A percentile compares a stretch with the other conserved stretches of the same genome.
Evolutionary conservation across 30 jellyfish, hydroid and myxozoan genomes (phyloP).

Genomic region (Aurelia sp.): DNA sequence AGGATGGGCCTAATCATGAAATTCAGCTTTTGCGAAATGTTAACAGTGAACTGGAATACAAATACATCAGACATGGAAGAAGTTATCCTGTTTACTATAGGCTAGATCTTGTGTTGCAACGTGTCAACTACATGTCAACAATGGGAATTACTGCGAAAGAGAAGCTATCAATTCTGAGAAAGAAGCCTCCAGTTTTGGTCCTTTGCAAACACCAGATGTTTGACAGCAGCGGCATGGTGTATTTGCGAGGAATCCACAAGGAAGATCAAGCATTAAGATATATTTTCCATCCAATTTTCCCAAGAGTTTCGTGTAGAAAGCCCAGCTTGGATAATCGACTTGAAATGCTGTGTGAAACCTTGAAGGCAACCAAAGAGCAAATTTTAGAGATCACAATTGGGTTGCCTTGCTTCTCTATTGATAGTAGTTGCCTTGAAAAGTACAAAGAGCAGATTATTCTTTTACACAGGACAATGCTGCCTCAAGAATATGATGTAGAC

Average conservation of each 20-base stretch:
- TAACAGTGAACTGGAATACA: slow-evolving; percentile 16
- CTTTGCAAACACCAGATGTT: slow-evolving; percentile 39
- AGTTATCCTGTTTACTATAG: slow-evolving; percentile 49
- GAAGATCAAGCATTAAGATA: slow-evolving; percentile 20
- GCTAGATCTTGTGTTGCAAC: slow-evolving; percentile 57
- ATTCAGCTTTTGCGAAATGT: slow-evolving; percentile 35
- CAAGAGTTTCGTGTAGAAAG: slow-evolving; percentile 24
- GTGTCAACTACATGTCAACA: slow-evolving; percentile 42
- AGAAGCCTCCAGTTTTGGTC: slow-evolving; percentile 60
- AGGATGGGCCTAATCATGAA: slow-evolving; percentile 15
- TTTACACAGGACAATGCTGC: slow-evolving; percentile 49
- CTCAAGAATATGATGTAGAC: slow-evolving; percentile 43
- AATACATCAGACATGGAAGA: slow-evolving; percentile 39
- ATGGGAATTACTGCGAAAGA: slow-evolving; percentile 76
- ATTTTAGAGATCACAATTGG: slow-evolving; percentile 49
- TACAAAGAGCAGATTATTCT: slow-evolving; percentile 6
- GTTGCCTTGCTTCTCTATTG: slow-evolving; percentile 63
- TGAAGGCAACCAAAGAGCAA: slow-evolving; percentile 30
- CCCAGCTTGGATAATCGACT: slow-evolving; percentile 42
- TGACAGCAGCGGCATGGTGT: slow-evolving; percentile 68
- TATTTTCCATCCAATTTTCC: slow-evolving; percentile 63
- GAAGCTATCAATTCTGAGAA: slow-evolving; percentile 15
- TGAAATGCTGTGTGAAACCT: slow-evolving; percentile 18
- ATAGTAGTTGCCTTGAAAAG: neutral
- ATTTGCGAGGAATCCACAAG: slow-evolving; percentile 55